Base-by-base conservation (phyloP, 1,140 invertebrate species). In the Drosophila pectinifera region DNA sequence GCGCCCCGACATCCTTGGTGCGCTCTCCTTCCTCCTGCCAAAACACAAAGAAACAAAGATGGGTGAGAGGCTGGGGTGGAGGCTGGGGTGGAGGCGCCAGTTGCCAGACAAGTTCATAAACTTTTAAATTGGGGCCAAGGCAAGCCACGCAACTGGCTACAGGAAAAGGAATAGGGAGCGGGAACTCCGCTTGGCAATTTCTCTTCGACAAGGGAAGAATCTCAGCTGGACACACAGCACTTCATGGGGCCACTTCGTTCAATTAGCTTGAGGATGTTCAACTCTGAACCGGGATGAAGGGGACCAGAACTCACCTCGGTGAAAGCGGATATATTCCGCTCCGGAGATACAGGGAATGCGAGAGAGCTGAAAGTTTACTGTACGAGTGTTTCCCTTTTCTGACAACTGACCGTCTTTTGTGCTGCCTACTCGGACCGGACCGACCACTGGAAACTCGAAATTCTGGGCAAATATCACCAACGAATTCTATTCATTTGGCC, bases 81-180 rank as follows among this genome's bases (percentile, higher is more conserved):
- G 58, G 13, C 26, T 34, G 59, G 31, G 45, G 20, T 31, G 45
- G 36, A 79, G 62, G 67, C 73, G 64, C 64, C 64, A 78, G 73
- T 76, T 92, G 78, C 93, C 93, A 22, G 95, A 95, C 79, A 96
- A 94, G 85, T 96, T 96, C 80, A 63, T 95, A 42, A 93, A 96
- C 46, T 88, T 83, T 63, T 57, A 70, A 70, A 95, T 95, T 14
- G 95, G 95, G 43, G 95, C 96, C 73, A 75, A 75, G 70, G 72
- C 72, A 26, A 61, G 73, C 22, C 38, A n/a, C n/a, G n/a, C n/a
- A n/a, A n/a, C n/a, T n/a, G n/a, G n/a, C n/a, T n/a, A n/a, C n/a
- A 42, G 48, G 68, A 7, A 11, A 26, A 26, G 22, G n/a, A 38
- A 65, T 18, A 18, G 34, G 41, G 16, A 24, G 22, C 22, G 28